Evolutionary conservation across 1,140 invertebrate species (phyloP).

Genomic region (Nasonia giraulti): DNA sequence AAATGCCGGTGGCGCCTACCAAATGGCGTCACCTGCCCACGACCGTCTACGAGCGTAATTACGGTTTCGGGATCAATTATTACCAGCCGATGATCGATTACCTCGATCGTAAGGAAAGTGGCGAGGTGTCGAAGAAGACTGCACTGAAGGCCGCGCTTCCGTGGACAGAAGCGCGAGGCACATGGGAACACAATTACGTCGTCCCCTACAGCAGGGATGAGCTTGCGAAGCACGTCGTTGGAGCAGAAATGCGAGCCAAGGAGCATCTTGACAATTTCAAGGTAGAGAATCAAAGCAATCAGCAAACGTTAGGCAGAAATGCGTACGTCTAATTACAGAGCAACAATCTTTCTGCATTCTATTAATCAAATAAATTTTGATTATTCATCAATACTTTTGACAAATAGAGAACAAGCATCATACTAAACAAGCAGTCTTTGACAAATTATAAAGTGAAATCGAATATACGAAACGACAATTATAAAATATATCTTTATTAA

Average conservation of each 20-base stretch:
- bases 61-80: slow-evolving; percentile 85
- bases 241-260: slow-evolving; percentile 80
- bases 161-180: slow-evolving; percentile 80
- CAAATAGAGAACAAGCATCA: too few relatives aligned
- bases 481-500: too few relatives aligned
- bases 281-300: slow-evolving; percentile 56
- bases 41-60: slow-evolving; percentile 85
- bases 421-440: too few relatives aligned
- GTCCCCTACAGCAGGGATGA: slow-evolving; percentile 79
- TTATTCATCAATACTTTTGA: too few relatives aligned
- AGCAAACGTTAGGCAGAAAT: too few relatives aligned
- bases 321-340: neutral
- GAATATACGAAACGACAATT: too few relatives aligned
- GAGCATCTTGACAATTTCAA: slow-evolving; percentile 77
- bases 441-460: too few relatives aligned
- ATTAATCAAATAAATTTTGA: too few relatives aligned
- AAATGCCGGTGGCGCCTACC: slow-evolving; percentile 72
- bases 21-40: slow-evolving; percentile 74
- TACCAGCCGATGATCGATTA: slow-evolving; percentile 91
- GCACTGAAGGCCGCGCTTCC: slow-evolving; percentile 78
- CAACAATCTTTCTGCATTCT: neutral
- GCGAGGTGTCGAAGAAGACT: slow-evolving; percentile 38
- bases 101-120: slow-evolving; percentile 76
- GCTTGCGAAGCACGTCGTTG: slow-evolving; percentile 77
- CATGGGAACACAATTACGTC: slow-evolving; percentile 73